Conservation (phyloP, 2,797 vertebrate species). For the Molossus molossus region DNA sequence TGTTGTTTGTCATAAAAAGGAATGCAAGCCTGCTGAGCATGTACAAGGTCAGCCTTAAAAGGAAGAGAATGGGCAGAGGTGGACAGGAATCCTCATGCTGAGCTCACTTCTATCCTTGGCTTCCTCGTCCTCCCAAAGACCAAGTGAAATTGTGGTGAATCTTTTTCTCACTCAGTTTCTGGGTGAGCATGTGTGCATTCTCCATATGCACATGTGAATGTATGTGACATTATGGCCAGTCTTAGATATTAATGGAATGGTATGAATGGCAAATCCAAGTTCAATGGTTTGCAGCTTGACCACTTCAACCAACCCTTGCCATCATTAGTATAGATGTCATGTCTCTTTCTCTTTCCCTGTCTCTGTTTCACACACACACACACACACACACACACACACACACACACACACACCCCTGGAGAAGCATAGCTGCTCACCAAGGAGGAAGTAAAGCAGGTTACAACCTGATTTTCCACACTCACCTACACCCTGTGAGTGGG, state of each 20-base stretch:
- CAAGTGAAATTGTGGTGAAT: not conserved
- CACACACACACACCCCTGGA: not conserved
- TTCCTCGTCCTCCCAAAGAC: not conserved
- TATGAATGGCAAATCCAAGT: not conserved
- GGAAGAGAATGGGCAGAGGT: not conserved
- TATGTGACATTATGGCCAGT: not conserved
- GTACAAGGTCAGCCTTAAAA: not conserved
- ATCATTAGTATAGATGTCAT: not conserved
- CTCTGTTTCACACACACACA: not conserved
- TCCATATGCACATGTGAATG: fast-evolving
- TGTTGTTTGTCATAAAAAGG: not conserved
- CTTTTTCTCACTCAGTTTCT: not conserved
- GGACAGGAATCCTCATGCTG: not conserved
- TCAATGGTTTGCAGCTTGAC: not conserved
- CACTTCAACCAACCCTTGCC: not conserved
- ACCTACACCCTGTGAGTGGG: not conserved
- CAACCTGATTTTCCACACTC: too few relatives aligned
- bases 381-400: not conserved
- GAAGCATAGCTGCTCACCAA: not conserved
- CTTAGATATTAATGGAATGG: not conserved
- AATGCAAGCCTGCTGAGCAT: not conserved
- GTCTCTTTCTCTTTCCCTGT: not conserved
- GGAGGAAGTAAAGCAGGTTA: not conserved
- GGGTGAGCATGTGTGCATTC: not conserved
- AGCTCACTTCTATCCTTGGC: not conserved